Evolutionary conservation across 2,888 invertebrate genomes (phyloP).

Genomic region (Griposia aprilina): DNA sequence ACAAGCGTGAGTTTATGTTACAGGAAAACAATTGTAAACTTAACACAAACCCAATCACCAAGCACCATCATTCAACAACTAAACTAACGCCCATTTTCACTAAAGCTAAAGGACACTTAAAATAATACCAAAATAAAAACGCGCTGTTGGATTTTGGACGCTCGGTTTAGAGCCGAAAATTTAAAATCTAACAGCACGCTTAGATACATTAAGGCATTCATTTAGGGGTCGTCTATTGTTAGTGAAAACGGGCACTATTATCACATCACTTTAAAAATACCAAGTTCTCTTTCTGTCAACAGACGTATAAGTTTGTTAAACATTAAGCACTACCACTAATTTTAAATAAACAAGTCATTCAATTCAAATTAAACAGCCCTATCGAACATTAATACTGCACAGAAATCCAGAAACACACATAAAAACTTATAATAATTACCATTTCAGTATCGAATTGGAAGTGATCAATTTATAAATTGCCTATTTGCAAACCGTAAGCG

Average conservation of each 20-base stretch:
- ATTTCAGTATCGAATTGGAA: constrained; percentile 73
- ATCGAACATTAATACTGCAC: constrained; percentile 55
- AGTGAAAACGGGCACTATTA: not conserved
- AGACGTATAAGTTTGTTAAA: constrained; percentile 30
- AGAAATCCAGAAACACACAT: constrained; percentile 38
- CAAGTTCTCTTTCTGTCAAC: constrained; percentile 24
- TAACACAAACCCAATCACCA: not conserved
- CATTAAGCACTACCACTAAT: constrained; percentile 21
- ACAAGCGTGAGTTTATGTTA: not conserved
- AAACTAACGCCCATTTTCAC: not conserved
- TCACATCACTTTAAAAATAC: constrained; percentile 31
- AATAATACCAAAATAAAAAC: too few relatives aligned
- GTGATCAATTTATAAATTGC: constrained; percentile 81
- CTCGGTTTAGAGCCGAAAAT: too few relatives aligned
- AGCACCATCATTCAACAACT: constrained; percentile 4
- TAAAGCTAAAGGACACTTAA: too few relatives aligned
- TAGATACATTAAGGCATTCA: too few relatives aligned
- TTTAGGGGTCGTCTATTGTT: too few relatives aligned
- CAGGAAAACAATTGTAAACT: not conserved
- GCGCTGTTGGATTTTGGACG: too few relatives aligned
- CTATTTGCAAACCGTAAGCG: constrained; percentile 86
- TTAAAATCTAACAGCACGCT: too few relatives aligned
- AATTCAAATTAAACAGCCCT: constrained; percentile 51
- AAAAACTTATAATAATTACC: constrained; percentile 81
- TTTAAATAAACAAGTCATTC: constrained; percentile 51